These are phyloP conservation scores for Machaerirhynchus nigripectus DNA, from an alignment of 2,113 vertebrate species.

Conservation along the genomic window DNA sequence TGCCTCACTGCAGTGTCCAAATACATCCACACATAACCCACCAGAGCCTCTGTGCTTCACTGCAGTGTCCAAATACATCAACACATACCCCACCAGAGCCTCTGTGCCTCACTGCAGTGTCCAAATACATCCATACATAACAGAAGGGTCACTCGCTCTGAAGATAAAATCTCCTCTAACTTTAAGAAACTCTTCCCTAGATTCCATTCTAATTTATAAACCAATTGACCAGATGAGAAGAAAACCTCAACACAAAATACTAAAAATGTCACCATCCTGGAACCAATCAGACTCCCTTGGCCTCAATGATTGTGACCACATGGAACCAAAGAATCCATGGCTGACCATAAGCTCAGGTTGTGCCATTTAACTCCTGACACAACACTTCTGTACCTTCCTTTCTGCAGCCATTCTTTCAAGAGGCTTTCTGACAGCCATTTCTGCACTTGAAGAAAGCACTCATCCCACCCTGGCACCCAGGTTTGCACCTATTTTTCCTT, in stretches of 20 bases:
- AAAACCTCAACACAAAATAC: background rate
- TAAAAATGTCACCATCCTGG: rapidly evolving
- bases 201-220: background rate
- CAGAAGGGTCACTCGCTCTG: rapidly evolving
- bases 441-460: background rate
- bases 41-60: too few relatives aligned
- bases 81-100: background rate
- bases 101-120: rapidly evolving
- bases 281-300: rapidly evolving
- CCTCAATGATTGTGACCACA: rapidly evolving
- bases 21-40: rapidly evolving
- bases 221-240: background rate
- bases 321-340: rapidly evolving
- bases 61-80: rapidly evolving
- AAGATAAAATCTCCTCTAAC: background rate
- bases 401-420: background rate
- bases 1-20: rapidly evolving
- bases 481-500: background rate
- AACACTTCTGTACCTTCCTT: rapidly evolving
- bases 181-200: rapidly evolving
- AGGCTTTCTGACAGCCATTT: background rate
- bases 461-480: background rate
- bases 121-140: background rate
- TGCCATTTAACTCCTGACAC: background rate
- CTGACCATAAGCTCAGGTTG: background rate